These are phyloP conservation scores for Corvus cornix DNA, from an alignment of 2,113 vertebrate genomes.

Conservation along the genomic window DNA sequence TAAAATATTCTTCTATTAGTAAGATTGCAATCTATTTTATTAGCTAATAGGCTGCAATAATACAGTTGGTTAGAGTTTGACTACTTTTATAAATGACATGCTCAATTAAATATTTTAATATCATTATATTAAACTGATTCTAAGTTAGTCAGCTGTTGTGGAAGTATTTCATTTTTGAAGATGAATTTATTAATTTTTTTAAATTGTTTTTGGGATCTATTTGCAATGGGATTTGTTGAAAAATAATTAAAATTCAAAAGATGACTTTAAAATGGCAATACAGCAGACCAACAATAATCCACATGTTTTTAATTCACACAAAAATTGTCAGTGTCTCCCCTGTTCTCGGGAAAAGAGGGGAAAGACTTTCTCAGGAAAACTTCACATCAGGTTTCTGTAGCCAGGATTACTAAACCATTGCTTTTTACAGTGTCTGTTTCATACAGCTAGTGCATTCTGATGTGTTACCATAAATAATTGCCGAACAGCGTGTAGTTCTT, in stretches of 20 bases:
- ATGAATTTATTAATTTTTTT: not conserved
- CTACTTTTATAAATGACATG: not conserved
- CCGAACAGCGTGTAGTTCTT: not conserved
- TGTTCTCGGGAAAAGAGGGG: not conserved
- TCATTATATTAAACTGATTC: not conserved
- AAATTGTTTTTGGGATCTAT: not conserved
- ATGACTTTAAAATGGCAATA: not conserved
- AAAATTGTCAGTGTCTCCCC: not conserved
- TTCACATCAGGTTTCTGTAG: not conserved
- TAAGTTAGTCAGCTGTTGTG: not conserved
- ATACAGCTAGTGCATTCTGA: not conserved
- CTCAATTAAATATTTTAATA: not conserved
- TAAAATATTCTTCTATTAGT: not conserved
- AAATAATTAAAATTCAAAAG: not conserved
- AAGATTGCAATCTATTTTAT: not conserved
- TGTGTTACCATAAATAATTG: not conserved
- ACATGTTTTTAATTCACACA: not conserved
- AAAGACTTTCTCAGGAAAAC: not conserved
- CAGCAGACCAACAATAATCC: not conserved
- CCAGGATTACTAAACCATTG: not conserved
- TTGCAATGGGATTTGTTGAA: not conserved
- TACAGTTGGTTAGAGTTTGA: not conserved
- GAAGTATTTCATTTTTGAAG: not conserved
- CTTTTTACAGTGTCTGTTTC: not conserved
- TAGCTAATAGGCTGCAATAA: not conserved